Percentiles rank a stretch among this genome's conserved stretches.
Conservation (phyloP, 2,888 invertebrate species). For the Trachelus tabidus region DNA sequence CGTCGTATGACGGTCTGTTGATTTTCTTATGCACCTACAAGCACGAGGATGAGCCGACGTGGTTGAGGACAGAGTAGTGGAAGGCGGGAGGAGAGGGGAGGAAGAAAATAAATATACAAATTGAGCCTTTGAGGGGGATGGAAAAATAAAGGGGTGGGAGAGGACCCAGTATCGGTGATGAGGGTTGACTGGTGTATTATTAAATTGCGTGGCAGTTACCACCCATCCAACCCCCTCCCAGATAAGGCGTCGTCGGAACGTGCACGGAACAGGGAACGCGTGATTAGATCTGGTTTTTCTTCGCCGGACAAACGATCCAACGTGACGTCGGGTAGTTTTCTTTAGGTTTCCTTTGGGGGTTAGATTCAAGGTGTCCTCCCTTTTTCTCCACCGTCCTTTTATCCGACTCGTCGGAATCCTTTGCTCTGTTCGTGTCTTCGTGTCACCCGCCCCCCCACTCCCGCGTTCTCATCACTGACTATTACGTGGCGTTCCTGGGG, state of each 20-base stretch:
- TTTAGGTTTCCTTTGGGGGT: neutral
- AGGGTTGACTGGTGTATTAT: neutral
- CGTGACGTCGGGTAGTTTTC: neutral
- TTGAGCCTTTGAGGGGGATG: neutral
- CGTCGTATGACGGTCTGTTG: too few species aligned
- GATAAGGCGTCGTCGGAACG: conserved; percentile 29
- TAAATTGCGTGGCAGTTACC: neutral
- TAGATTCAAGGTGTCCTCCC: neutral
- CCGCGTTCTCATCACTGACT: neutral
- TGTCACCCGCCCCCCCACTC: neutral
- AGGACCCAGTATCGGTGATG: neutral
- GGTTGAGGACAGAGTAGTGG: neutral
- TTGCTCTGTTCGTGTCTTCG: neutral
- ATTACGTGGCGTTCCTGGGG: neutral
- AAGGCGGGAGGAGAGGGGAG: neutral
- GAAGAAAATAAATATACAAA: neutral
- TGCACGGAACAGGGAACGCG: conserved; percentile 42
- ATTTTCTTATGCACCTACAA: neutral
- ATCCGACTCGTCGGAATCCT: neutral
- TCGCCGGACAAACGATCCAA: neutral
- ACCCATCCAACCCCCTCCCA: neutral
- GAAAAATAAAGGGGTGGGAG: neutral
- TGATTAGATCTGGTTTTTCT: conserved; percentile 38
- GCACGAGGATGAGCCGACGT: neutral
- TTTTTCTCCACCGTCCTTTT: neutral